Conservation (phyloP, 2,797 vertebrate genomes). For the Dermochelys coriacea region DNA sequence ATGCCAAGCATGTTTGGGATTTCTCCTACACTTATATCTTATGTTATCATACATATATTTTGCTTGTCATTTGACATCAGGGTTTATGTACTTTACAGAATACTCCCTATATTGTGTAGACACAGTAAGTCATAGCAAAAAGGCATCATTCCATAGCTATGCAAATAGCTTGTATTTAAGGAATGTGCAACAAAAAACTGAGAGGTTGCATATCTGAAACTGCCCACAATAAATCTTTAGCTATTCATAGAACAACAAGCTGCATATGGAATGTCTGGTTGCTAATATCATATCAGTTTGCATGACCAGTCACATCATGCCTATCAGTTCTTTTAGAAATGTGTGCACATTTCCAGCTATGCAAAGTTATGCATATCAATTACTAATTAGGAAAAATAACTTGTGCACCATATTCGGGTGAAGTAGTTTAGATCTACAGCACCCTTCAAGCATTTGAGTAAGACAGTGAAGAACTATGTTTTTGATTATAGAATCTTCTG, state of each 20-base stretch:
- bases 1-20: neutral
- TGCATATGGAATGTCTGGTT: neutral
- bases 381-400: constrained; percentile 11
- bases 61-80: constrained; percentile 18
- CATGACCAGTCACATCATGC: neutral
- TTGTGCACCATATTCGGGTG: neutral
- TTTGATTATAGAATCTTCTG: neutral
- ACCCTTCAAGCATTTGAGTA: neutral
- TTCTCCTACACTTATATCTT: neutral
- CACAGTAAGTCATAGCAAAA: neutral
- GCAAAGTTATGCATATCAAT: constrained; percentile 5
- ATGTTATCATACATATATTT: neutral
- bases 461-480: neutral
- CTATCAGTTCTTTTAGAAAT: neutral
- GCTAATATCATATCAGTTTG: neutral
- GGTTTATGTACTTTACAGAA: neutral
- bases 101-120: neutral
- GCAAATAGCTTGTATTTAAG: neutral
- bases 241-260: neutral
- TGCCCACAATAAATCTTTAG: neutral
- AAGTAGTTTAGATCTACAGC: neutral
- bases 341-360: neutral
- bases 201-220: constrained; percentile 2
- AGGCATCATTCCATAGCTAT: neutral
- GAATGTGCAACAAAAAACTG: neutral